Evolutionary conservation across 2,113 vertebrate species (phyloP).

Genomic region (Balaeniceps rex): DNA sequence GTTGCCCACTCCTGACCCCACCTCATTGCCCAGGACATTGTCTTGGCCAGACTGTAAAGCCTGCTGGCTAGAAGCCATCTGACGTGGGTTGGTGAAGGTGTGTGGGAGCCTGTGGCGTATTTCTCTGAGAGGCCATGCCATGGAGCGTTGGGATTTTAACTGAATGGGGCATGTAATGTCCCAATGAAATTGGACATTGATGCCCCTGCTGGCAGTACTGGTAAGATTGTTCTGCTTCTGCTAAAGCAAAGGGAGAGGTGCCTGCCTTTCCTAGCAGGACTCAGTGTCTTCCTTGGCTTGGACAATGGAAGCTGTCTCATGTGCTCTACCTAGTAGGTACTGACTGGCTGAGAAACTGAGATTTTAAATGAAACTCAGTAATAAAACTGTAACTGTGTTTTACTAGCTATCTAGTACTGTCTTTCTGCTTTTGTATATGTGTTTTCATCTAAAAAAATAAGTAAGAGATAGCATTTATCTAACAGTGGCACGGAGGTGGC

Average conservation of each 20-base stretch:
- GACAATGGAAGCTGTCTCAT: background rate
- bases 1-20: background rate
- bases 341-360: background rate
- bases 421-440: background rate
- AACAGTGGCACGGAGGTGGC: background rate
- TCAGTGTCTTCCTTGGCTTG: background rate
- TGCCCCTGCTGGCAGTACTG: background rate
- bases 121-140: fast-evolving
- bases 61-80: background rate
- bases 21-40: background rate
- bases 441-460: background rate
- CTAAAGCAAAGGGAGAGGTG: background rate
- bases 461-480: background rate
- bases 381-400: background rate
- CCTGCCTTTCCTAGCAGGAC: background rate
- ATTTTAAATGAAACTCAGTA: background rate
- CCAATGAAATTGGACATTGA: background rate
- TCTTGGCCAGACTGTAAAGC: background rate
- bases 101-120: background rate
- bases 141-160: background rate
- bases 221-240: background rate
- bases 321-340: background rate
- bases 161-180: background rate
- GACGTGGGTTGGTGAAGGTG: background rate
- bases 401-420: background rate